Base-by-base conservation (phyloP, 2,888 invertebrate genomes). In the Brenthis daphne region DNA sequence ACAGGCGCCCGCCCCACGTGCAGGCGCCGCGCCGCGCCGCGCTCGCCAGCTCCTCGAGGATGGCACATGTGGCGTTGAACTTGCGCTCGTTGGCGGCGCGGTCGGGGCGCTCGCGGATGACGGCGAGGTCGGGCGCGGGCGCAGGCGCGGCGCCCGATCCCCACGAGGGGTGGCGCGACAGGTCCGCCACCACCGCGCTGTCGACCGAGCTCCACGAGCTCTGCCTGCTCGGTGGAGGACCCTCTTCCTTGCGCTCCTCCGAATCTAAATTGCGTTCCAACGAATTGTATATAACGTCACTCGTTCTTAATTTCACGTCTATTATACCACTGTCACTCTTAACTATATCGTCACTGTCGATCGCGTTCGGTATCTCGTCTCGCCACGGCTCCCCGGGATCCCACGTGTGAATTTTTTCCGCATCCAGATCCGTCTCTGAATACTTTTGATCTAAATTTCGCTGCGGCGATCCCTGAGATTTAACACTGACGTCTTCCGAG, bases 121-220 rank as follows among this genome's bases (percentile, higher is more conserved):
- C 84, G 77, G 82, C 83, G 79, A 91, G 89, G 79, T 90, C 89
- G 75, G 80, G 79, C 61, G 80, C 74, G 63, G 79, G 71, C 71
- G 74, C 75, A 72, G 78, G 76, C 57, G 51, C 51, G 37, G 37
- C 96, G 64, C 94, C 95, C n/a, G 96, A 96, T 70, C 96, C 96
- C 96, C 97, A 97, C 54, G 97, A 96, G 75, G 96, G 95, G 82
- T 96, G 96, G 12, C 97, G 94, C 69, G 96, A 96, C 47, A 95
- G 94, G 76, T 96, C 96, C 72, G 95, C 90, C 58, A 94, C 95
- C 50, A 96, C 95, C 37, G 96, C 96, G 82, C 96, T 96, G 85
- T 96, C 96, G 83, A 95, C 95, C 48, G 95, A 95, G 81, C 95
- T 95, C 96, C 96, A 96, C 61, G 96, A 96, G 85, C 95, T 96